Percentiles rank a stretch among this genome's conserved stretches.
These are phyloP conservation scores for Bovichtus variegatus DNA, from an alignment of 2,797 vertebrate genomes.

Conservation along the genomic window DNA sequence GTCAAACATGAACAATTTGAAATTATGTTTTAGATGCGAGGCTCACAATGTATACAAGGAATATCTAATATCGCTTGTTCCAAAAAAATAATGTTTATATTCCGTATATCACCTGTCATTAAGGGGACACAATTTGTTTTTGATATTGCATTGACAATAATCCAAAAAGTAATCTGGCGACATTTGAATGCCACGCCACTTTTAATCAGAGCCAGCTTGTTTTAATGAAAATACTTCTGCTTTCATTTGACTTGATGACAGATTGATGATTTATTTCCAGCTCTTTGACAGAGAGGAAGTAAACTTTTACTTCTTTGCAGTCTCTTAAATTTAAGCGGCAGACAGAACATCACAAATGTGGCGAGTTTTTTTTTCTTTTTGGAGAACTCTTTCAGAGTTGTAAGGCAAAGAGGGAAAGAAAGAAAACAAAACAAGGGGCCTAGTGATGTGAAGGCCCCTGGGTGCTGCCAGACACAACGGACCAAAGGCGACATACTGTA, in stretches of 20 bases:
- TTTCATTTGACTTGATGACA: slow-evolving; percentile 66
- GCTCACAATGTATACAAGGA: neutral
- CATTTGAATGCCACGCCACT: slow-evolving; percentile 33
- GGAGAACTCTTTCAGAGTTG: slow-evolving; percentile 15
- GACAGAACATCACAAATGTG: slow-evolving; percentile 25
- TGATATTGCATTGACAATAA: slow-evolving; percentile 26
- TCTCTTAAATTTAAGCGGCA: slow-evolving; percentile 41
- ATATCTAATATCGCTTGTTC: neutral
- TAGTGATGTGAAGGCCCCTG: slow-evolving; percentile 59
- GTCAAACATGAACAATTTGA: slow-evolving; percentile 4
- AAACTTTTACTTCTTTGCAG: slow-evolving; percentile 25
- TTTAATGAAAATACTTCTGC: slow-evolving; percentile 46
- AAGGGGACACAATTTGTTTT: neutral
- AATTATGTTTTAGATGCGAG: slow-evolving; percentile 4
- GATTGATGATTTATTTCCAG: slow-evolving; percentile 60
- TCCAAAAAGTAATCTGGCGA: slow-evolving; percentile 18
- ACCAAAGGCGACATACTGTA: slow-evolving; percentile 78
- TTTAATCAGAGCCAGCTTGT: slow-evolving; percentile 50
- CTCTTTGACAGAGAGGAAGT: slow-evolving; percentile 50
- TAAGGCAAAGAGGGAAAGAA: slow-evolving; percentile 6
- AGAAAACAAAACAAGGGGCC: slow-evolving; percentile 37
- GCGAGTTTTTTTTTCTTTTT: slow-evolving; percentile 3
- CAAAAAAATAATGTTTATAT: neutral
- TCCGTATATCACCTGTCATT: neutral
- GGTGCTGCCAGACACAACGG: slow-evolving; percentile 70